Evolutionary conservation across 2,113 vertebrate species (phyloP).

Genomic region (Bos javanicus): DNA sequence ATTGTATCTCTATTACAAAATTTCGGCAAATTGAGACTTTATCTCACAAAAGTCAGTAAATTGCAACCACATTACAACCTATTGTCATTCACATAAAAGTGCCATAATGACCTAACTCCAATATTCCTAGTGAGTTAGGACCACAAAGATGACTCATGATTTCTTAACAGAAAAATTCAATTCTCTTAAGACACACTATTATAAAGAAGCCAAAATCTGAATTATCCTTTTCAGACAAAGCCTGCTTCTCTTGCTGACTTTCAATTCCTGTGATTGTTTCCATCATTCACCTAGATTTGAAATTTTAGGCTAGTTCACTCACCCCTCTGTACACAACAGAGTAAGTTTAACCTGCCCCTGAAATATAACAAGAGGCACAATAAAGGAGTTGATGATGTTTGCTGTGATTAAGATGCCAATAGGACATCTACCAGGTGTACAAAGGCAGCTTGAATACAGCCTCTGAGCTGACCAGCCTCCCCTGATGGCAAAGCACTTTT

Average conservation of each 20-base stretch:
- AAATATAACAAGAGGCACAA: neutral
- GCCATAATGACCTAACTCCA: neutral
- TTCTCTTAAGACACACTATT: neutral
- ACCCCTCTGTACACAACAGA: neutral
- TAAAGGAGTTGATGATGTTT: neutral
- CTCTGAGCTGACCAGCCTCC: neutral
- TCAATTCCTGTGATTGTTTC: neutral
- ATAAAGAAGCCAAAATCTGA: neutral
- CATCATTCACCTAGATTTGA: neutral
- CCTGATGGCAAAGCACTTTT: neutral
- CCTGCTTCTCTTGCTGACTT: neutral
- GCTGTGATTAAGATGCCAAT: neutral
- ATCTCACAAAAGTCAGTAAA: neutral
- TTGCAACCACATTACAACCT: neutral
- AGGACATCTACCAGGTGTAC: neutral
- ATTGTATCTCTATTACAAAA: neutral
- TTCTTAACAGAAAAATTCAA: neutral
- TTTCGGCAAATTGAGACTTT: neutral
- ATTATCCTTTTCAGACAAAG: neutral
- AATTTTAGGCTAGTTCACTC: neutral
- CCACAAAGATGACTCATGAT: neutral
- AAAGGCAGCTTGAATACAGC: neutral
- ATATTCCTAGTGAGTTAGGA: neutral
- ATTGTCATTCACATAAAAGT: neutral
- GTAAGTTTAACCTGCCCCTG: neutral